phyloP scores from a whole-genome alignment of 2,888 invertebrate species.

The Drosophila anomelani region DNA sequence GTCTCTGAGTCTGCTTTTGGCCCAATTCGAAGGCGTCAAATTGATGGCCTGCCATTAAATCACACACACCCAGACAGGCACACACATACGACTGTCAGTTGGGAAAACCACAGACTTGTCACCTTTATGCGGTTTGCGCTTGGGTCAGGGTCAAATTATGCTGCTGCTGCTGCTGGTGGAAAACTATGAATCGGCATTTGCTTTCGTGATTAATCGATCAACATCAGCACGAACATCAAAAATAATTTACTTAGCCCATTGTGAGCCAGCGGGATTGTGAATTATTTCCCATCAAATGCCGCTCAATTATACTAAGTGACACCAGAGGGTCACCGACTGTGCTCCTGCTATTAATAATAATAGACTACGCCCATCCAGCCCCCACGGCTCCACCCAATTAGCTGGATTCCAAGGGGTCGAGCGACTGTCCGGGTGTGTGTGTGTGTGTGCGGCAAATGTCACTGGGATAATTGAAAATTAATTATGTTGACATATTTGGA shows the following conservation, averaged over 20 bases:
- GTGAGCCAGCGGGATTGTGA: conserved; percentile 57
- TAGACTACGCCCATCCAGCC: conserved; percentile 47
- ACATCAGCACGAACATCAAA: conserved; percentile 62
- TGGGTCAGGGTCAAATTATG: conserved; percentile 31
- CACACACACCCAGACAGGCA: conserved; percentile 26
- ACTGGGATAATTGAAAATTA: conserved; percentile 77
- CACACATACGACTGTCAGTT: conserved; percentile 29
- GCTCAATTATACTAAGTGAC: conserved; percentile 76
- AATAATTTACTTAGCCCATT: conserved; percentile 49
- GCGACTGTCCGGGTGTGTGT: conserved; percentile 11
- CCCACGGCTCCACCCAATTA: conserved; percentile 33
- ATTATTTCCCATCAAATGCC: conserved; percentile 71
- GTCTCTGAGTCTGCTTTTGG: conserved; percentile 4
- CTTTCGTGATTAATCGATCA: conserved; percentile 67
- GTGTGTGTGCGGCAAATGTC: conserved; percentile 50
- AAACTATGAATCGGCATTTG: conserved; percentile 50
- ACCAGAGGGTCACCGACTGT: conserved; percentile 37
- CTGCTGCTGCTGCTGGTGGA: conserved; percentile 23
- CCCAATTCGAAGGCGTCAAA: conserved; percentile 40
- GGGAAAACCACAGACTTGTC: conserved; percentile 54
- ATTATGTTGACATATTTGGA: conserved; percentile 79
- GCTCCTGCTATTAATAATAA: conserved; percentile 68
- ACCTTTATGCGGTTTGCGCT: conserved; percentile 33
- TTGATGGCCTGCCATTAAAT: conserved; percentile 66
- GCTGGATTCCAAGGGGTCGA: conserved; percentile 8